phyloP scores from a whole-genome alignment of 2,888 invertebrate species.

The Metallyticus violacea region DNA sequence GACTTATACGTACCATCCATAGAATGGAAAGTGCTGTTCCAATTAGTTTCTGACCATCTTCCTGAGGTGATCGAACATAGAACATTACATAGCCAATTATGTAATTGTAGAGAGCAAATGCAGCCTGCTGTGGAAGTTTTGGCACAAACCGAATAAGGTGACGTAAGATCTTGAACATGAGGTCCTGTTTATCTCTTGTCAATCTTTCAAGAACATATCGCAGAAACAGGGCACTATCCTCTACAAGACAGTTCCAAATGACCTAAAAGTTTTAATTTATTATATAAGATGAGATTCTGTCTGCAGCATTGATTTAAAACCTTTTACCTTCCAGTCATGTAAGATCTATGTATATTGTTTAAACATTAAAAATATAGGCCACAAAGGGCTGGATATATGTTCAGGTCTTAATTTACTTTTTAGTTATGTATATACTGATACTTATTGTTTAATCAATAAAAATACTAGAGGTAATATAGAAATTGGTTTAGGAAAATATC shows the following conservation, averaged over 20 bases:
- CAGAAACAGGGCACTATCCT: constrained; percentile 94
- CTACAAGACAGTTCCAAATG: constrained; percentile 96
- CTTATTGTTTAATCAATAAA: too few species aligned
- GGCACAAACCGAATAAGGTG: constrained; percentile 92
- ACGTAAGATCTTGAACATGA: constrained; percentile 89
- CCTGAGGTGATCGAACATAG: constrained; percentile 94
- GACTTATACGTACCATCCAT: constrained; percentile 76
- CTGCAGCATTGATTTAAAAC: too few species aligned
- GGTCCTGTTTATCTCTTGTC: constrained; percentile 89
- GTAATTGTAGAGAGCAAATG: constrained; percentile 97
- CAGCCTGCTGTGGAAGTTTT: constrained; percentile 92
- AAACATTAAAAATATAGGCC: too few species aligned
- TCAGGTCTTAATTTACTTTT: too few species aligned
- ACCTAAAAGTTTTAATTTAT: constrained; percentile 55
- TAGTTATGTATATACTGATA: too few species aligned
- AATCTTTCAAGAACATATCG: constrained; percentile 93
- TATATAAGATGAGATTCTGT: too few species aligned
- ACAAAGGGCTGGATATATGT: too few species aligned
- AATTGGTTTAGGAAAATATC: too few species aligned
- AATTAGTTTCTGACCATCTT: constrained; percentile 91
- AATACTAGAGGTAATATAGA: too few species aligned
- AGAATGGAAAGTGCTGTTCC: constrained; percentile 91
- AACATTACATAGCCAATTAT: constrained; percentile 99
- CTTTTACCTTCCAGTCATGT: too few species aligned
- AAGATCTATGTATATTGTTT: too few species aligned